A percentile compares a stretch with the other conserved stretches of the same genome.
Conservation (phyloP, 2,888 invertebrate genomes). For the Dysmachus trigonus region DNA sequence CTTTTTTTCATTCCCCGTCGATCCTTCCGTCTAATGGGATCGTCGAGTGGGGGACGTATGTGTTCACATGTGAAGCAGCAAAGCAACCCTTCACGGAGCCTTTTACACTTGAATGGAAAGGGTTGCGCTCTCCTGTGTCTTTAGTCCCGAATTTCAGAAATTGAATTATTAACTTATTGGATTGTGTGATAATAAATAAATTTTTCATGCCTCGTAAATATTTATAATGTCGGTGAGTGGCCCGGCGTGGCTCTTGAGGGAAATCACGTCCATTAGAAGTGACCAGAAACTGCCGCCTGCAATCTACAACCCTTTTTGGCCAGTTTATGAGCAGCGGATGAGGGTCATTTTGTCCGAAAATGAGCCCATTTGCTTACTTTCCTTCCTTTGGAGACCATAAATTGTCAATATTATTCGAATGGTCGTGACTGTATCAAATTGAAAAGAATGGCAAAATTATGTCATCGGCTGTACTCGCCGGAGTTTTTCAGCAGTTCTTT, state of each 20-base stretch:
- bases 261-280: conserved; percentile 34
- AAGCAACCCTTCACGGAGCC: not conserved
- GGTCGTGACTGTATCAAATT: conserved; percentile 39
- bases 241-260: conserved; percentile 40
- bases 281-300: conserved; percentile 14
- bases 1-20: not conserved
- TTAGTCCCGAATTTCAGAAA: conserved; percentile 51
- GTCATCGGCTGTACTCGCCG: not conserved
- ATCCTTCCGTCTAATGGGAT: not conserved
- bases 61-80: conserved; percentile 15
- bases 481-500: not conserved
- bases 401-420: conserved; percentile 32
- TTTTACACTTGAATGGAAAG: conserved; percentile 43
- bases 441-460: conserved; percentile 17
- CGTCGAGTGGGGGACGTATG: not conserved
- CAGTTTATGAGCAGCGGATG: conserved; percentile 22
- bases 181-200: conserved; percentile 55
- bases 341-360: conserved; percentile 33
- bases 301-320: conserved; percentile 32
- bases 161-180: conserved; percentile 56
- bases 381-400: conserved; percentile 22
- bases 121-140: conserved; percentile 40
- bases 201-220: conserved; percentile 55
- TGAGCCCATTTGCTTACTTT: conserved; percentile 39
- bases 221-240: conserved; percentile 47